Base-by-base conservation (phyloP, 2,113 vertebrate genomes). In the Calyptommatus sinebrachiatus region DNA sequence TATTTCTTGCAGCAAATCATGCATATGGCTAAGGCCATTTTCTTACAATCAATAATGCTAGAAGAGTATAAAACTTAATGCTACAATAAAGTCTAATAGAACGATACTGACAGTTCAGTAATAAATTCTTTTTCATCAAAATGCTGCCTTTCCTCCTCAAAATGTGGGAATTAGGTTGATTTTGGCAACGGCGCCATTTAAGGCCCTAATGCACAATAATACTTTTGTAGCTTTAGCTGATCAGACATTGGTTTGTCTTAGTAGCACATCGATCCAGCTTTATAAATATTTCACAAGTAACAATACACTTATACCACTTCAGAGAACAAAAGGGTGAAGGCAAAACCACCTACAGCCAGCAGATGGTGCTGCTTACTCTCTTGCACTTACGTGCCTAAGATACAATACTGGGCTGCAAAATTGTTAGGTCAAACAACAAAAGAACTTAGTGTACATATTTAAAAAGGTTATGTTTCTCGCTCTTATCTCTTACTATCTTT, bases 321-420 rank as follows among this genome's bases (percentile, higher is more conserved):
- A 0, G 8, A 26, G 35, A 5, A 53, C 2, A 4, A 12, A 71
- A 35, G 22, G 28, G 5, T 7, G 18, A 46, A 21, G 41, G 5
- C 50, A 29, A 71, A 46, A 68, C 0, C 2, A 8, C 28, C 29
- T 63, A 24, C 8, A 48, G 35, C 87, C 92, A 90, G 85, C 9
- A 93, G 92, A 86, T 92, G 92, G 92, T 77, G 89, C 87, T 87
- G 70, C 1, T 2, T 67, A 68, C 26, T 60, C 46, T 8, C 46
- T 8, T 67, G 46, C n/a, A 48, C 46, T 62, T 48, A 60, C 22
- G 14, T 71, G 12, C 11, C 28, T 50, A 31, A 31, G 28, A 61
- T 57, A 63, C 73, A 57, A 18, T n/a, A 22, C 31, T 28, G 46
- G 11, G 63, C 41, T 1, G 5, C 8, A 1, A 28, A 53, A 41